Percentiles rank a stretch among this genome's conserved stretches.
These are phyloP conservation scores for Aphidius ervi DNA, from an alignment of 1,140 invertebrate species.

Conservation along the genomic window DNA sequence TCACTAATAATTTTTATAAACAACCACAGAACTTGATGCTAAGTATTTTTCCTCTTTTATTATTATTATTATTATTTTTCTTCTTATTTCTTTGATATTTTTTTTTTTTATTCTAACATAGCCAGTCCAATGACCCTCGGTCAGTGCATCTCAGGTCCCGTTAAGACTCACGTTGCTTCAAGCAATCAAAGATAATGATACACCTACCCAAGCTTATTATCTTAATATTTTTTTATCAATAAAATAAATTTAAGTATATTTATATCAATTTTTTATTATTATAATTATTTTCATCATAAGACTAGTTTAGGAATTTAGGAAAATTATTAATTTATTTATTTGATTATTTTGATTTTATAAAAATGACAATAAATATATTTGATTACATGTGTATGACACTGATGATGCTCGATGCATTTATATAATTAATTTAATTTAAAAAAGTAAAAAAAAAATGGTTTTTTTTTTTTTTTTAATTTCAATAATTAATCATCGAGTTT, in stretches of 20 bases:
- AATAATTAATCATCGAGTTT: neutral
- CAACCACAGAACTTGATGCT: neutral
- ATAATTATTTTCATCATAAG: too few species aligned
- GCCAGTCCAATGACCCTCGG: constrained; percentile 28
- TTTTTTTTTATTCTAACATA: constrained; percentile 17
- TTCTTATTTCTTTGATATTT: neutral
- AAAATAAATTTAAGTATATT: too few species aligned
- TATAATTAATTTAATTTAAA: too few species aligned
- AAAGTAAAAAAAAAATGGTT: too few species aligned
- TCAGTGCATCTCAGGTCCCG: constrained; percentile 25
- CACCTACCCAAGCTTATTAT: too few species aligned
- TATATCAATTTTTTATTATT: too few species aligned
- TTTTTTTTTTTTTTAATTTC: constrained; percentile 2
- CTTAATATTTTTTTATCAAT: too few species aligned
- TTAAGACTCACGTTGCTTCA: constrained; percentile 17
- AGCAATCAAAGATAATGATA: too few species aligned
- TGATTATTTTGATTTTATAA: constrained; percentile 4
- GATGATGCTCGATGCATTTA: neutral
- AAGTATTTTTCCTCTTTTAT: constrained; percentile 2
- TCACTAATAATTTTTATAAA: neutral
- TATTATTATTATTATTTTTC: neutral
- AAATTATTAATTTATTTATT: constrained; percentile 2
- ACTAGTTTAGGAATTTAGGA: too few species aligned
- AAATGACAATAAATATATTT: neutral
- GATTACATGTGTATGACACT: neutral